Evolutionary conservation across 2,113 vertebrate species (phyloP).

Genomic region (Symphodus melops): DNA sequence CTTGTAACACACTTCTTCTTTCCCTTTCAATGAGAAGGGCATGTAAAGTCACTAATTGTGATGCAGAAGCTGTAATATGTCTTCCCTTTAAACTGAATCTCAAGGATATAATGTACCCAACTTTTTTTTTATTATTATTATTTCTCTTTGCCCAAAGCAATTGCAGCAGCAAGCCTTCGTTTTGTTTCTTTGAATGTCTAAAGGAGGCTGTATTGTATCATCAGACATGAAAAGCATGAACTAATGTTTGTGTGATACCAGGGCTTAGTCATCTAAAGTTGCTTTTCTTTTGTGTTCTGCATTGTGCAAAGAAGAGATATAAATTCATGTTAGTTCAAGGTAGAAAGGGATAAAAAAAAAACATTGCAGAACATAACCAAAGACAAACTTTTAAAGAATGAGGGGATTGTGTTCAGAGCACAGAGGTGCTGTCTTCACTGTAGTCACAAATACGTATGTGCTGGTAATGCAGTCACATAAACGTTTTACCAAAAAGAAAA

Average conservation of each 20-base stretch:
- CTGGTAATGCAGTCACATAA: neutral
- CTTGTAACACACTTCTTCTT: slow-evolving; percentile 23
- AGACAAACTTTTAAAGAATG: slow-evolving; percentile 15
- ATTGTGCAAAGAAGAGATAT: slow-evolving; percentile 21
- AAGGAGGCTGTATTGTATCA: slow-evolving; percentile 10
- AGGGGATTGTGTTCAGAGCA: neutral
- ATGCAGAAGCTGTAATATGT: slow-evolving; percentile 58
- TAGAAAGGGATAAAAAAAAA: neutral
- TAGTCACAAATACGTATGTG: neutral
- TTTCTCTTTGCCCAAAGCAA: slow-evolving; percentile 24
- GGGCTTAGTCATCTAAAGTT: slow-evolving; percentile 13
- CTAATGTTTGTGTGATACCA: slow-evolving; percentile 32
- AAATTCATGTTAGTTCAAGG: slow-evolving; percentile 18
- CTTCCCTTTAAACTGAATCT: slow-evolving; percentile 57
- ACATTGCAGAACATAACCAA: slow-evolving; percentile 12
- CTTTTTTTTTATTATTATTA: slow-evolving; percentile 5
- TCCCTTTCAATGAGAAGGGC: slow-evolving; percentile 38
- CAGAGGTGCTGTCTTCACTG: slow-evolving; percentile 2
- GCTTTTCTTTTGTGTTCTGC: neutral
- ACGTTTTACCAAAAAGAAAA: slow-evolving; percentile 5
- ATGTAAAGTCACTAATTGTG: slow-evolving; percentile 57
- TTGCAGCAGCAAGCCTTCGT: slow-evolving; percentile 18
- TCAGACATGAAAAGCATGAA: slow-evolving; percentile 19
- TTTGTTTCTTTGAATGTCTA: slow-evolving; percentile 41
- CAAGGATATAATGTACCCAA: slow-evolving; percentile 60